phyloP scores from a whole-genome alignment of 2,797 vertebrate genomes.

The Crypturellus tataupa region DNA sequence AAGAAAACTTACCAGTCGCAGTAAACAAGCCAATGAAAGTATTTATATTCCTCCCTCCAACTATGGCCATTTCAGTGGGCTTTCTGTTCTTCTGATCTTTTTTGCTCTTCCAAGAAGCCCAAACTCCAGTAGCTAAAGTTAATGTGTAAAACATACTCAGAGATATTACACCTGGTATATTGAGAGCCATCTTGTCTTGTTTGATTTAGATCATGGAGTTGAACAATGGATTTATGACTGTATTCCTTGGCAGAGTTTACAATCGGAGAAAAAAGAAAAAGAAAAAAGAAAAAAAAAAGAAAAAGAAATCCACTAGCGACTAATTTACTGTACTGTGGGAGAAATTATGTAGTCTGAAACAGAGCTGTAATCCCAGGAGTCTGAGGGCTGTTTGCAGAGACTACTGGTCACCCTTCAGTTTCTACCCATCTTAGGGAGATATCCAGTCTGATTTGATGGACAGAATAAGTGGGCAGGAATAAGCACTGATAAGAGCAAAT shows the following conservation, averaged over 20 bases:
- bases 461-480: background rate
- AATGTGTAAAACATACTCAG: constrained; percentile 82
- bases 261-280: background rate
- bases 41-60: constrained; percentile 85
- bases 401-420: background rate
- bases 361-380: background rate
- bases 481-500: background rate
- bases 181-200: constrained; percentile 80
- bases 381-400: background rate
- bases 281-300: background rate
- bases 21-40: constrained; percentile 85
- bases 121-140: constrained; percentile 85
- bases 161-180: constrained; percentile 83
- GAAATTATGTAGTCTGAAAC: background rate
- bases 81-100: constrained; percentile 81
- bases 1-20: constrained; percentile 83
- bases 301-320: background rate
- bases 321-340: background rate
- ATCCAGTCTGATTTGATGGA: background rate
- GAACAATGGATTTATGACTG: background rate
- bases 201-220: background rate
- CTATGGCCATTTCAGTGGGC: constrained; percentile 83
- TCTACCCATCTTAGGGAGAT: background rate
- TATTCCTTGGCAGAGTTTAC: background rate
- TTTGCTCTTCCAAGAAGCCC: constrained; percentile 86